phyloP scores from a whole-genome alignment of 2,888 invertebrate genomes.

The Tuta absoluta region DNA sequence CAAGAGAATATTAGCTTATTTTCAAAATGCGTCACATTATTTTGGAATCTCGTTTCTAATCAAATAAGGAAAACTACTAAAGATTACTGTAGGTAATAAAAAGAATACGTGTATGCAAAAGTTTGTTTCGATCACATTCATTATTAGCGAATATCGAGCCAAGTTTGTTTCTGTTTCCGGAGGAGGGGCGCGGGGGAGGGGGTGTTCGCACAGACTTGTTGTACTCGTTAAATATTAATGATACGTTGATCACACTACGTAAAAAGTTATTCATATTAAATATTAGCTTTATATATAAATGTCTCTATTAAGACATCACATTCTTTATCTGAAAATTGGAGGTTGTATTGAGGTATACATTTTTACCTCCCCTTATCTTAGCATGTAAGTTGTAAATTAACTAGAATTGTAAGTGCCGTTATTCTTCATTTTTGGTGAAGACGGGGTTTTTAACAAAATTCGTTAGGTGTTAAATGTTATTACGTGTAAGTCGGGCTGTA shows the following conservation, averaged over 20 bases:
- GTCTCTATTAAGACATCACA: slow-evolving; percentile 29
- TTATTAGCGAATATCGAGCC: neutral
- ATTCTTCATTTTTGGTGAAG: slow-evolving; percentile 23
- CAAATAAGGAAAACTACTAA: neutral
- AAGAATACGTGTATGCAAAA: neutral
- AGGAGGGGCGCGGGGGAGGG: neutral
- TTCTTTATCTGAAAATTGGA: slow-evolving; percentile 17
- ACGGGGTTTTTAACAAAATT: slow-evolving; percentile 3
- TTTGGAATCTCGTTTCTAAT: neutral
- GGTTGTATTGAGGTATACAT: slow-evolving; percentile 29
- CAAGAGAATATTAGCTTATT: too few species aligned
- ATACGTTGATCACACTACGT: slow-evolving; percentile 27
- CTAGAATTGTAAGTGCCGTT: slow-evolving; percentile 25
- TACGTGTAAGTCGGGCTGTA: slow-evolving; percentile 3
- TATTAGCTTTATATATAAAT: slow-evolving; percentile 24
- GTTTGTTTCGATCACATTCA: neutral
- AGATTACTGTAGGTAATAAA: too few species aligned
- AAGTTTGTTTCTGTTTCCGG: neutral
- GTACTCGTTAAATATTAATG: slow-evolving; percentile 25
- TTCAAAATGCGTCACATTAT: neutral
- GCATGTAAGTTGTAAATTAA: slow-evolving; percentile 29
- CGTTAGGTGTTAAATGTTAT: slow-evolving; percentile 24
- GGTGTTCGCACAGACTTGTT: neutral
- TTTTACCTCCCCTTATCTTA: slow-evolving; percentile 24
- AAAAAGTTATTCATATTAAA: slow-evolving; percentile 27